Conservation (phyloP, 2,797 vertebrate species). For the Brotula barbata region DNA sequence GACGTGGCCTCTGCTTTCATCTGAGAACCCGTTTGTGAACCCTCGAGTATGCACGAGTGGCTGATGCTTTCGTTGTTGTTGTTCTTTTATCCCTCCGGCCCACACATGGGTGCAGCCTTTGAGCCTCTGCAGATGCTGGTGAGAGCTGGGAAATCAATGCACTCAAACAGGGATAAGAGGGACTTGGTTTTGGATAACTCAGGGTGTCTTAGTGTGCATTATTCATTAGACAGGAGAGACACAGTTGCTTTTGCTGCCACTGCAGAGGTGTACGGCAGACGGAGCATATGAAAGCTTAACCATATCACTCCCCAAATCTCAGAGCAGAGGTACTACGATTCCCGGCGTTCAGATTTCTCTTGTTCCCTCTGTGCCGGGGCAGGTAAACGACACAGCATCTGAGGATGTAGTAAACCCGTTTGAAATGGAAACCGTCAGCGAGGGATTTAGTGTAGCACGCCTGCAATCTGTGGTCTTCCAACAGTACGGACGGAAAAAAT, state of each 20-base stretch:
- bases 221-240: conserved; percentile 72
- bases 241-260: conserved; percentile 46
- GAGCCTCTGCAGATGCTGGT: conserved; percentile 65
- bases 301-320: conserved; percentile 56
- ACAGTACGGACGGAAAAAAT: neutral
- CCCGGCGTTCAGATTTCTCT: conserved; percentile 34
- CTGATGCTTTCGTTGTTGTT: conserved; percentile 56
- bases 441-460: neutral
- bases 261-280: conserved; percentile 59
- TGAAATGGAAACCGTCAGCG: conserved; percentile 33
- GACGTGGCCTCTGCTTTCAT: conserved; percentile 45
- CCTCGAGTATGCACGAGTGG: conserved; percentile 44
- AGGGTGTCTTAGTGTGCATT: conserved; percentile 74
- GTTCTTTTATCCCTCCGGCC: conserved; percentile 59
- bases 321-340: conserved; percentile 33
- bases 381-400: conserved; percentile 31
- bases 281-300: conserved; percentile 59
- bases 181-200: conserved; percentile 74
- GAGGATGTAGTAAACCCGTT: conserved; percentile 21
- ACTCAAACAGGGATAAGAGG: conserved; percentile 74
- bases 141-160: conserved; percentile 70
- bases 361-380: conserved; percentile 20
- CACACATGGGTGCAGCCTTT: conserved; percentile 49
- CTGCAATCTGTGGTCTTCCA: neutral
- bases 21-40: conserved; percentile 43